These are phyloP conservation scores for Allacma fusca DNA, from an alignment of 2,888 invertebrate genomes.

Conservation along the genomic window DNA sequence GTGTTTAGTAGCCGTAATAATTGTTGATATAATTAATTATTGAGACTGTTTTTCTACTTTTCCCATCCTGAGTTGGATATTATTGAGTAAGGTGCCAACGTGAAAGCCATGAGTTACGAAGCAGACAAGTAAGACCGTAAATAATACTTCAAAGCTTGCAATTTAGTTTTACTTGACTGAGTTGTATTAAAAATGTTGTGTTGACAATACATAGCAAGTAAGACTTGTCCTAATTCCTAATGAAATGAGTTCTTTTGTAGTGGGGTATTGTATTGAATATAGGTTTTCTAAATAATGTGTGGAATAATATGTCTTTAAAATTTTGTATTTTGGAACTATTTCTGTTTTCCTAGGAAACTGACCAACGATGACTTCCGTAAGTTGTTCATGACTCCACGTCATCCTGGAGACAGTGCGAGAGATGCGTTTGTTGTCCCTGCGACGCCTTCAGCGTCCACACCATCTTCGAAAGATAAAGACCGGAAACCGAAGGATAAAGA, in stretches of 20 bases:
- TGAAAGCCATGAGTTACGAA: constrained; percentile 52
- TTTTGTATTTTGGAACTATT: background rate
- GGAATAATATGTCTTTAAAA: too few relatives aligned
- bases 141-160: too few relatives aligned
- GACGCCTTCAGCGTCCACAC: constrained; percentile 57
- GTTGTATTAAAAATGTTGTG: too few relatives aligned
- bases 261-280: too few relatives aligned
- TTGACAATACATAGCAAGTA: too few relatives aligned
- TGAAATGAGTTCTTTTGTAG: too few relatives aligned
- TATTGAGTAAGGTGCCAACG: background rate
- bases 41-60: too few relatives aligned
- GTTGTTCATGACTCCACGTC: constrained; percentile 91
- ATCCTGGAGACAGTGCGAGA: constrained; percentile 66
- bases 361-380: constrained; percentile 98
- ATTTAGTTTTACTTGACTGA: too few relatives aligned
- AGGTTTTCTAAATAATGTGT: too few relatives aligned
- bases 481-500: constrained; percentile 66
- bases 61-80: too few relatives aligned
- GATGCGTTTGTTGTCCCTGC: constrained; percentile 54
- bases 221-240: background rate
- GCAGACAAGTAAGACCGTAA: constrained; percentile 47
- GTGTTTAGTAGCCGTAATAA: too few relatives aligned
- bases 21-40: too few relatives aligned
- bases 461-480: constrained; percentile 53
- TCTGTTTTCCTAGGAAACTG: constrained; percentile 65